Evolutionary conservation across 2,888 invertebrate species (phyloP), one percentile per base, ranked within the genome.

Genomic region (Dione vanillae): DNA sequence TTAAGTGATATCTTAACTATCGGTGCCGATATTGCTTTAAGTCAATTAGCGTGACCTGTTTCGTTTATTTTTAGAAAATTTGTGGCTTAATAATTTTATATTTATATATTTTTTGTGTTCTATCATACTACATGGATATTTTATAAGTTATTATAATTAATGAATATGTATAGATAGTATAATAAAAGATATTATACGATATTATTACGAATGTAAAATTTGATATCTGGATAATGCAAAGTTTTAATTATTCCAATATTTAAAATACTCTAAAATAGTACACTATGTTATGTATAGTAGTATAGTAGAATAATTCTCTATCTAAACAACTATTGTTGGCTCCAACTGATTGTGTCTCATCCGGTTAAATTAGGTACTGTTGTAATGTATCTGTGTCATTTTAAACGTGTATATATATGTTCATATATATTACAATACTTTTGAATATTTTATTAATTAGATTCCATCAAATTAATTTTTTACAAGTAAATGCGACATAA

Each of bases 361-460:
- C 74, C 74, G 74, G 72, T 69, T 67, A 45, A 70, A 47, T 58
- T 62, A 27, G 27, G 27, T 27, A 67, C 35, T 14, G 40, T 71
- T 68, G 65, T 49, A 49, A 71, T 67, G 27, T 52, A 51, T 68
- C 62, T 56, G 37, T 68, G 62, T 62, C 68, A 62, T 43, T 62
- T 67, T 52, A 43, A 54, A 68, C 37, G 10, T 10, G 1, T 19
- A 9, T 59, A 35, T 14, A 41, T n/a, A n/a, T n/a, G n/a, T n/a
- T n/a, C 12, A 58, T 59, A 59, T n/a, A 0, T 59, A 9, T 43
- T 20, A 43, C 14, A 59, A 27, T 43, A 19, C 16, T 40, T 37
- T 11, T 56, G 0, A 56, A 56, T 37, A 40, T 7, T 12, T 56
- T 16, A 37, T 56, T 16, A 56, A 16, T 16, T 37, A 16, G 11